These are phyloP conservation scores for Leptobrachium ailaonicum DNA, from an alignment of 2,113 vertebrate genomes.

Conservation along the genomic window DNA sequence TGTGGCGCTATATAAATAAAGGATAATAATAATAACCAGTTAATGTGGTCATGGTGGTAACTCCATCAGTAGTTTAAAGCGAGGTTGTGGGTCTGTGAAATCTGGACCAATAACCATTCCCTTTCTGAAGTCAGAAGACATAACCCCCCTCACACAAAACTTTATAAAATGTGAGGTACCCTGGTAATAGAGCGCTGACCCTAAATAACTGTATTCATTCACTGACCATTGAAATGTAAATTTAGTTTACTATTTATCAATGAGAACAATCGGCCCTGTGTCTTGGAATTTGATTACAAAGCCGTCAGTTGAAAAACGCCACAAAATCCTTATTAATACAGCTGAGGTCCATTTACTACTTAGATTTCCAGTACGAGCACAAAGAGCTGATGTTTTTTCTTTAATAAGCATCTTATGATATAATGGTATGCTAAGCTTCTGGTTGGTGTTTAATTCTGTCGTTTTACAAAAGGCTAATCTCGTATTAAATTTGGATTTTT, in stretches of 20 bases:
- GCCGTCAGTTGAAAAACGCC: constrained; percentile 52
- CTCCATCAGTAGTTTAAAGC: too few relatives aligned
- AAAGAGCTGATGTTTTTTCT: constrained; percentile 53
- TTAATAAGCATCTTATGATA: constrained; percentile 64
- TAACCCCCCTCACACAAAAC: too few relatives aligned
- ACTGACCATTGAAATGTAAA: background rate
- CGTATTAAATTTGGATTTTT: constrained; percentile 33
- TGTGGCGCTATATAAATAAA: too few relatives aligned
- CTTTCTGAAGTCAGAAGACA: too few relatives aligned
- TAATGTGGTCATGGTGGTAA: too few relatives aligned
- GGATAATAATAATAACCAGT: too few relatives aligned
- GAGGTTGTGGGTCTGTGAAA: too few relatives aligned
- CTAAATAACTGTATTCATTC: background rate
- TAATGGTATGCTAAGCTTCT: constrained; percentile 59
- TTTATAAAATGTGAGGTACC: too few relatives aligned
- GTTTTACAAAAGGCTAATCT: constrained; percentile 29
- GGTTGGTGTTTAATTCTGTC: constrained; percentile 17
- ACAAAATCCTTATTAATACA: constrained; percentile 63
- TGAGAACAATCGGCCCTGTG: constrained; percentile 36
- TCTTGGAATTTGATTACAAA: constrained; percentile 56
- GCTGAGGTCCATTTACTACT: constrained; percentile 57
- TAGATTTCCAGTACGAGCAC: constrained; percentile 60
- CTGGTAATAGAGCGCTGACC: background rate
- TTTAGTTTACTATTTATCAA: background rate
- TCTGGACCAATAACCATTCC: too few relatives aligned